A percentile compares a stretch with the other conserved stretches of the same genome.
Conservation (phyloP, 2,113 vertebrate species). For the Nipponia nippon region DNA sequence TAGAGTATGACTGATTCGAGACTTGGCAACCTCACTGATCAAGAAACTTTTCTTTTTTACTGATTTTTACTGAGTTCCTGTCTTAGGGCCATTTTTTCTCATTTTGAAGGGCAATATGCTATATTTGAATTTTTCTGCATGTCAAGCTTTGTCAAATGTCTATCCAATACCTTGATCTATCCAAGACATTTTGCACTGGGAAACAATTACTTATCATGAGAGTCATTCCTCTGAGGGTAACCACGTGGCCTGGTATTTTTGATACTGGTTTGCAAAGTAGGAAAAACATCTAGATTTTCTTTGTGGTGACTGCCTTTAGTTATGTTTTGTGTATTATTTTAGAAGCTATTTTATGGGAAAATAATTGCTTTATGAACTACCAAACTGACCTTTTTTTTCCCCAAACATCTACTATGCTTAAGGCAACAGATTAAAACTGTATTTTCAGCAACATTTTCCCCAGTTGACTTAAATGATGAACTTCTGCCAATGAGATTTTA, state of each 20-base stretch:
- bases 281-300: background rate
- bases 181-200: background rate
- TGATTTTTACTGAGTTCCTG: background rate
- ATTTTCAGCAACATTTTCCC: conserved; percentile 20
- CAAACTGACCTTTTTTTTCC: background rate
- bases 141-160: background rate
- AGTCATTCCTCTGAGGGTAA: background rate
- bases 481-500: background rate
- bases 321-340: background rate
- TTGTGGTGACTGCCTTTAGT: background rate
- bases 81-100: background rate
- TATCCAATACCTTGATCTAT: background rate
- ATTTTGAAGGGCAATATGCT: background rate
- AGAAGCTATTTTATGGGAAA: background rate
- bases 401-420: background rate
- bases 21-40: background rate
- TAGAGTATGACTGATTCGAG: background rate
- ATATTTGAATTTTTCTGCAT: background rate
- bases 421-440: background rate
- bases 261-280: background rate
- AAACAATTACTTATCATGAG: background rate
- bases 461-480: background rate
- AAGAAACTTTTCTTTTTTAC: background rate
- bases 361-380: background rate
- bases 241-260: background rate